Base-by-base conservation (phyloP, 2,888 invertebrate genomes). In the Scrobipalpa costella region DNA sequence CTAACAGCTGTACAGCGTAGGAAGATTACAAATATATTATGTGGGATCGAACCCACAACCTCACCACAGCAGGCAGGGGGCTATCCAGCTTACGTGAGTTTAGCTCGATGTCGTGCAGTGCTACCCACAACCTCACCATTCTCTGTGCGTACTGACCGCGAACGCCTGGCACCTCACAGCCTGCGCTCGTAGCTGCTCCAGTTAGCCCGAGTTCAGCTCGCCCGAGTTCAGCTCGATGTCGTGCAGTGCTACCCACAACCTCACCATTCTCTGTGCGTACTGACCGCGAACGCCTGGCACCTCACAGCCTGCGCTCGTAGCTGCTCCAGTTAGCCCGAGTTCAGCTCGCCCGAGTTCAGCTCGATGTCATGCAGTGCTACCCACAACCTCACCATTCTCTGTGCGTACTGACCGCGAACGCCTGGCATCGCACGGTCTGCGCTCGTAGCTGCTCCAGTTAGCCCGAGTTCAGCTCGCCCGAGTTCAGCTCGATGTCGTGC, bases 331-430 rank as follows among this genome's bases (percentile, higher is more conserved):
- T 86, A 86, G 8, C 81, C 73, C 1, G 84, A 83, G 36, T 86
- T 83, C 2, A 86, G 72, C 62, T 86, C 87, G 8, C 81, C 73
- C 1, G 84, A 83, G 36, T 86, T 83, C 2, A 86, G 66, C 57
- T 88, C 89, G 17, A 88, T 86, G 66, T 85, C 78, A 67, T 85
- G 82, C 58, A n/a, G n/a, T n/a, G n/a, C n/a, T n/a, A n/a, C n/a
- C n/a, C n/a, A 5, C 27, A 27, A 27, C 27, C 5, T 27, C 27
- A 27, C 2, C 5, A 2, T 27, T 27, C 2, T 27, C 27, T 27
- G 5, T 3, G 27, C n/a, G 2, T 49, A 49, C 49, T 49, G 19
- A 49, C 49, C 61, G 52, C 61, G 57, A 61, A 64, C 33, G 52
- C 59, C 52, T 17, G 17, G 17, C 17, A 13, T 21, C 63, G 47